Evolutionary conservation across 1,140 invertebrate species (phyloP), one percentile per base, ranked within the genome.

Genomic region (Psilanteris sp.): DNA sequence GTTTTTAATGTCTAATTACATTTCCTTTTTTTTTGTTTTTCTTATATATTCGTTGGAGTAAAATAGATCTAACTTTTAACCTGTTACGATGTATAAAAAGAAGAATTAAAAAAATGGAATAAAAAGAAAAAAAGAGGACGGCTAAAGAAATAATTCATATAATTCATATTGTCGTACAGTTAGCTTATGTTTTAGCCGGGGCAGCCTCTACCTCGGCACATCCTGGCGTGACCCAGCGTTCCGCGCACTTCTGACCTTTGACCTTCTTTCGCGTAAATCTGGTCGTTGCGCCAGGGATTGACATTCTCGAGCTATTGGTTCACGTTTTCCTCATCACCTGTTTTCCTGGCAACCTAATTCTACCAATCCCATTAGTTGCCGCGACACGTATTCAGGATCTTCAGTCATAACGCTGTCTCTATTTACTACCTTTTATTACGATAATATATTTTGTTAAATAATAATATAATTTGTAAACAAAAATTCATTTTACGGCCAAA

Each of bases 231-330:
- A 75, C 71, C 62, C 62, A 54, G 55, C 39, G 16, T 3, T 8
- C 14, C 44, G 59, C 34, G 72, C 57, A 70, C 64, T 76, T 76
- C 31, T 76, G 57, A 76, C 64, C 72, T 76, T 76, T 76, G 64
- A 76, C 64, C 72, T 70, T 76, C 57, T 70, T 70, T 24, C 36
- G 16, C 64, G 37, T 59, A 55, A 67, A 67, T 67, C 61, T 50
- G 27, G 13, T 48, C 62, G 32, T 48, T 46, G 55, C 48, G 32
- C 29, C 57, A 13, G 39, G 46, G 50, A 61, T 67, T 68, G 54
- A 75, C 57, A 55, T 64, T 61, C 48, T 48, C 39, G 39, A 41
- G 52, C 24, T 50, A 66, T 66, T 22, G 46, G 16, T 32, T 57
- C 57, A 43, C 22, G 20, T 36, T 48, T 48, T 67, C 15, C 62